phyloP scores from a whole-genome alignment of 2,797 vertebrate genomes.

The Phylloscopus collybita region DNA sequence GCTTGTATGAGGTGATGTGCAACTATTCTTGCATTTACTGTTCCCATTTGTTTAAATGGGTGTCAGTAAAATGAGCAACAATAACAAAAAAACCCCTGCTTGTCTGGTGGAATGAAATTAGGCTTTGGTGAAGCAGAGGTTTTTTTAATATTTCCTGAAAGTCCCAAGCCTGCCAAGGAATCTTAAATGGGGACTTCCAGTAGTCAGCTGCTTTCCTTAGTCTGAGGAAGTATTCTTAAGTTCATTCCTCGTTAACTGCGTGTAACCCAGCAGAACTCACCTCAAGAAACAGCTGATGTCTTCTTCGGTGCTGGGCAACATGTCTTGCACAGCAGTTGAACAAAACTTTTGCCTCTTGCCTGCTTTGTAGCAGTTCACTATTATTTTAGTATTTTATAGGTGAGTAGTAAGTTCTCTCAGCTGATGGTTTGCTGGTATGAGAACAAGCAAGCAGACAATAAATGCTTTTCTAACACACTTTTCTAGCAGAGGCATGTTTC shows the following conservation, averaged over 20 bases:
- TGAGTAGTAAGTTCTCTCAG: neutral
- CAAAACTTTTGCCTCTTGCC: neutral
- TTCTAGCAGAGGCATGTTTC: neutral
- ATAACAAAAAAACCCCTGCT: no score
- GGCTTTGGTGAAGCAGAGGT: neutral
- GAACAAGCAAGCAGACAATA: neutral
- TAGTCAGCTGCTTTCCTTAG: neutral
- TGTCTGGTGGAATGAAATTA: neutral
- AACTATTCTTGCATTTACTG: neutral
- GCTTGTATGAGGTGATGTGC: neutral
- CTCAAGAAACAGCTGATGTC: neutral
- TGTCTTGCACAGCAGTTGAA: neutral
- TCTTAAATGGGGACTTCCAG: neutral
- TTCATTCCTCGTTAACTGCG: neutral
- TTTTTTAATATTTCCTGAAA: neutral
- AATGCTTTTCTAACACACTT: neutral
- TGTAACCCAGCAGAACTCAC: neutral
- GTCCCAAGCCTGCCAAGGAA: neutral
- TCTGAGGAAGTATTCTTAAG: rapidly evolving
- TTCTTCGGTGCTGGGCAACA: neutral
- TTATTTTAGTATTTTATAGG: neutral
- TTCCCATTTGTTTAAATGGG: neutral
- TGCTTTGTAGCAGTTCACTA: neutral
- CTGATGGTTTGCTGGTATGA: neutral
- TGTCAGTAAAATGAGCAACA: neutral